Percentiles rank a stretch among this genome's conserved stretches.
Evolutionary conservation across 2,888 invertebrate species (phyloP).

Genomic region (Drepanosiphum platanoidis): DNA sequence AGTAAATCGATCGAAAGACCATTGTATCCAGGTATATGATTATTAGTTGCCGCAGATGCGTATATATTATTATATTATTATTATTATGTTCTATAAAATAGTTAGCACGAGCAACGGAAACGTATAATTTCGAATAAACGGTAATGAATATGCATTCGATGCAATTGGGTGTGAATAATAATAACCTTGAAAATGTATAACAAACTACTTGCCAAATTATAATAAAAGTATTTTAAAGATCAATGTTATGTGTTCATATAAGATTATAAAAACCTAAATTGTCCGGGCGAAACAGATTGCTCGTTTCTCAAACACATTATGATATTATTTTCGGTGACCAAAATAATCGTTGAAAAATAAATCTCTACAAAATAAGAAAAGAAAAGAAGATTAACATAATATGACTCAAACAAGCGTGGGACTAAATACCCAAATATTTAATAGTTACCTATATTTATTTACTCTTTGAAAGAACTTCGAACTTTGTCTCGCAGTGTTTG

Average conservation of each 20-base stretch:
- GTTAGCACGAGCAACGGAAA: not conserved
- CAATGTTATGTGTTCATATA: no score
- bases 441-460: no score
- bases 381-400: no score
- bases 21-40: not conserved
- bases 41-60: not conserved
- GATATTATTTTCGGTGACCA: no score
- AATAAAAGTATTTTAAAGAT: not conserved
- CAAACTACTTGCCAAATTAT: not conserved
- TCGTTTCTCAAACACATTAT: no score
- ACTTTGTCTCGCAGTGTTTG: not conserved
- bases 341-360: no score
- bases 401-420: no score
- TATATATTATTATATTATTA: no score
- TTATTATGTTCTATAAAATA: not conserved
- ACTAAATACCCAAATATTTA: no score
- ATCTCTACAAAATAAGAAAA: no score
- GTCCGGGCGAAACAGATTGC: no score
- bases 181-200: conserved; percentile 11
- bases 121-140: not conserved
- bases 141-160: conserved; percentile 20
- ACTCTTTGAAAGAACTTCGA: not conserved
- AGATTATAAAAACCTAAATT: no score
- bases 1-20: not conserved
- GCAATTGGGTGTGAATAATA: not conserved